Conservation (phyloP, 2,888 invertebrate genomes). For the Stenotaenia linearis region DNA sequence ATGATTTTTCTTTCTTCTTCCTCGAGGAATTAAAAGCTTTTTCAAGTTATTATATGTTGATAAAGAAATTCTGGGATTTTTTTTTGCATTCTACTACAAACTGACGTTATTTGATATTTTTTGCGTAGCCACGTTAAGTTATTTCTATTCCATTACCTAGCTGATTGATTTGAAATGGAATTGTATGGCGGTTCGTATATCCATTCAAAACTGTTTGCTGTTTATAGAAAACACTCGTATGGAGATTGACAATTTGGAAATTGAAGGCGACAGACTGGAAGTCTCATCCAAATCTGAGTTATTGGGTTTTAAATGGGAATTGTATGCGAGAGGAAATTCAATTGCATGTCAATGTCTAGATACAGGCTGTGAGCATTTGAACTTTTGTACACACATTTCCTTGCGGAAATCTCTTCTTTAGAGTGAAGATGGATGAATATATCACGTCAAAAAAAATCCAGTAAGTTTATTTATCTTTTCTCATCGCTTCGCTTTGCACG, state of each 20-base stretch:
- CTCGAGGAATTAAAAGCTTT: too few species aligned
- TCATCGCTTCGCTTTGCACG: too few species aligned
- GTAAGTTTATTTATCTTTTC: too few species aligned
- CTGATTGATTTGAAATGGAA: neutral
- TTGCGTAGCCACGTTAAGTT: too few species aligned
- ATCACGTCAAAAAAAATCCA: too few species aligned
- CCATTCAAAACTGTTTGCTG: neutral
- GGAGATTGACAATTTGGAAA: neutral
- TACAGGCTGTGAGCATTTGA: neutral
- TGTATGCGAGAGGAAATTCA: neutral
- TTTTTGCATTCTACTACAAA: too few species aligned
- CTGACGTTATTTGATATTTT: too few species aligned
- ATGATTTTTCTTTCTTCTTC: too few species aligned
- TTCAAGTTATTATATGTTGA: too few species aligned
- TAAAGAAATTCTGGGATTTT: too few species aligned
- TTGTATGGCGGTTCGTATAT: neutral
- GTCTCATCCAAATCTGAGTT: neutral
- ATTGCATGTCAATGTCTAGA: neutral
- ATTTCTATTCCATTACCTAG: too few species aligned
- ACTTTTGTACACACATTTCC: neutral
- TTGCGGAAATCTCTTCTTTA: neutral
- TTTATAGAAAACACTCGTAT: neutral
- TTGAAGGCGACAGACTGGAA: neutral
- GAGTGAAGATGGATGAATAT: neutral
- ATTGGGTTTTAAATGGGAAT: neutral